phyloP scores from a whole-genome alignment of 37 sponge, comb jelly and placozoan genomes.

The Hormiphora californensis region DNA sequence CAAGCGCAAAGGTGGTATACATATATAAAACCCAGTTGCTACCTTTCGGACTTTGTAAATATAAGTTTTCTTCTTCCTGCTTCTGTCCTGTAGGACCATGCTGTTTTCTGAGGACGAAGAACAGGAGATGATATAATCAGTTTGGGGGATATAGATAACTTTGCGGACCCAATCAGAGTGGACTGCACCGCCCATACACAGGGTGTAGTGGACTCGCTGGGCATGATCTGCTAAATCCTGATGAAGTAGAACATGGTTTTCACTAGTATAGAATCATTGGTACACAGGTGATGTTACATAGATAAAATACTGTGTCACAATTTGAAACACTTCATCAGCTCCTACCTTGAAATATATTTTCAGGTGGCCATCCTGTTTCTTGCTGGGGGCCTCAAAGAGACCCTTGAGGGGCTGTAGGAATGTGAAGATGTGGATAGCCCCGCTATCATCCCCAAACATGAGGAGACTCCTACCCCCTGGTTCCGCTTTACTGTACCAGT shows the following conservation, averaged over 20 bases:
- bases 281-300: too few relatives aligned
- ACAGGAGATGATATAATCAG: slow-evolving; percentile 78
- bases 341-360: slow-evolving; percentile 47
- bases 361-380: slow-evolving; percentile 45
- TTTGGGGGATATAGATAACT: slow-evolving; percentile 71
- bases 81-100: slow-evolving; percentile 73
- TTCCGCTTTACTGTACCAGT: slow-evolving; percentile 56
- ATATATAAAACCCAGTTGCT: too few relatives aligned
- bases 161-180: slow-evolving; percentile 83
- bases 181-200: slow-evolving; percentile 54
- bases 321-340: neutral
- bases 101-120: slow-evolving; percentile 62
- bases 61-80: slow-evolving; percentile 67
- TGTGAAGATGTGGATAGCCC: slow-evolving; percentile 67
- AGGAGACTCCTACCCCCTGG: slow-evolving; percentile 57
- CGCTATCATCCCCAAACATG: slow-evolving; percentile 79
- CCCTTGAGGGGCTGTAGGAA: slow-evolving; percentile 64
- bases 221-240: slow-evolving; percentile 57
- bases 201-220: slow-evolving; percentile 43
- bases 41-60: slow-evolving; percentile 83
- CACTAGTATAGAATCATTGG: neutral
- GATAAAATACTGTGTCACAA: too few relatives aligned
- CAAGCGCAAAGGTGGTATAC: too few relatives aligned
- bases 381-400: slow-evolving; percentile 60
- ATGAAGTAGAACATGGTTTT: neutral